Evolutionary conservation across 2,113 vertebrate species (phyloP), one percentile per base, ranked within the genome.

Genomic region (Bambusicola thoracicus): DNA sequence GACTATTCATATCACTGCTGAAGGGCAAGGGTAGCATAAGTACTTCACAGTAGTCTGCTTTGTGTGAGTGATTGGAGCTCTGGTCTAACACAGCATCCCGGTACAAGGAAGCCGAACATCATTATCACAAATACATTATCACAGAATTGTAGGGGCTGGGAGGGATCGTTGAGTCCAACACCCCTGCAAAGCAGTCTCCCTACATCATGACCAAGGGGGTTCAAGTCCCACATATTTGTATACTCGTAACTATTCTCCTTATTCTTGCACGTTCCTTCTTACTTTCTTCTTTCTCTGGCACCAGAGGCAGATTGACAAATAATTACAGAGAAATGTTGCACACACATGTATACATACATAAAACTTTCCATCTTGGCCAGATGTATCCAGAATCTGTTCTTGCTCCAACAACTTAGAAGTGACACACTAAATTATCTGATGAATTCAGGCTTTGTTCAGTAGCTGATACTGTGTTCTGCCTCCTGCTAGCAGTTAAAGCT

Each of bases 381-480:
- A 22, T 58, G 41, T 24, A 10, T 43, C 11, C 43, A 49, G 58
- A 82, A 80, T 34, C 17, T 16, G 3, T 75, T 81, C 56, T 46
- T 1, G 2, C 55, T 67, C 74, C 11, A 1, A 0, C 29, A 62
- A 27, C 5, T 66, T 40, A 89, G 20, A 27, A 15, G 1, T 25
- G 11, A 13, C 79, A 65, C 3, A 46, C 25, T 61, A 69, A 24
- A 4, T 29, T 38, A 81, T 10, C n/a, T 58, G 8, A 19, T 62
- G 18, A 87, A 56, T 68, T 16, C 38, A 75, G 36, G 24, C 36
- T 62, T 6, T 53, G 17, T 10, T 67, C 46, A 72, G n/a, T 46
- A 69, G 8, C 38, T 82, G 46, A 51, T 66, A 12, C 6, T 65
- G 10, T 58, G 46, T 81, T 87, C 29, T 89, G 24, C 19, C 9